Conservation (phyloP, 2,113 vertebrate genomes). For the Scortum barcoo region DNA sequence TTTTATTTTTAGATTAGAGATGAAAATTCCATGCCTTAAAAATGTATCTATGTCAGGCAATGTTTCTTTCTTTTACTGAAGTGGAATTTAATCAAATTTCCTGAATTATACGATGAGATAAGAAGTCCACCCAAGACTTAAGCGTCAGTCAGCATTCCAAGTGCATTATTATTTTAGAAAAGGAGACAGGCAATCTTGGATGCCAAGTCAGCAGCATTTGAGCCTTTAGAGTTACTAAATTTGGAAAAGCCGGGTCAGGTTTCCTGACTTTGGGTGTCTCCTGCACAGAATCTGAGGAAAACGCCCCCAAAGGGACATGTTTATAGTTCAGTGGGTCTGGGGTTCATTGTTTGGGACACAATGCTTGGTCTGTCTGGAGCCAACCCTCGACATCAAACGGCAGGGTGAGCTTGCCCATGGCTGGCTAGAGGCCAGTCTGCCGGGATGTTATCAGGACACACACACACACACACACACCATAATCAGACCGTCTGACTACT, state of each 20-base stretch:
- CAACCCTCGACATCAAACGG: constrained; percentile 83
- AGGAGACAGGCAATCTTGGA: constrained; percentile 45
- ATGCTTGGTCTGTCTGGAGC: constrained; percentile 88
- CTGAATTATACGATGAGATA: constrained; percentile 17
- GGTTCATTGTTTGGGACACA: constrained; percentile 88
- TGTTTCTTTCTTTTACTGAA: background rate
- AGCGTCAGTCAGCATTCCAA: constrained; percentile 48
- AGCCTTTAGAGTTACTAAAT: constrained; percentile 78
- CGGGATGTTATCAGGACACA: constrained; percentile 77
- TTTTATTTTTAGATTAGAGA: background rate
- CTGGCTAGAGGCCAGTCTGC: constrained; percentile 79
- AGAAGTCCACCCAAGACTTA: constrained; percentile 25
- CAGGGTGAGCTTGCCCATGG: constrained; percentile 81
- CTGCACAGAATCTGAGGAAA: constrained; percentile 82
- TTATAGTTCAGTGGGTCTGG: constrained; percentile 86
- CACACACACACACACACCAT: constrained; percentile 47
- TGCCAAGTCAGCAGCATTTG: constrained; percentile 78
- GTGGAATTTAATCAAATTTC: constrained; percentile 26
- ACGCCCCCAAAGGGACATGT: constrained; percentile 84
- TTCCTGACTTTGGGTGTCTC: constrained; percentile 87
- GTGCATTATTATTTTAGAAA: constrained; percentile 52
- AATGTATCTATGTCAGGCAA: background rate
- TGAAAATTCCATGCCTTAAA: background rate
- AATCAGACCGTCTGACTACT: constrained; percentile 61
- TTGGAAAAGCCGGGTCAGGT: constrained; percentile 80